Percentiles rank a stretch among this genome's conserved stretches.
Conservation (phyloP, 2,113 vertebrate genomes). For the Crotophaga sulcirostris region DNA sequence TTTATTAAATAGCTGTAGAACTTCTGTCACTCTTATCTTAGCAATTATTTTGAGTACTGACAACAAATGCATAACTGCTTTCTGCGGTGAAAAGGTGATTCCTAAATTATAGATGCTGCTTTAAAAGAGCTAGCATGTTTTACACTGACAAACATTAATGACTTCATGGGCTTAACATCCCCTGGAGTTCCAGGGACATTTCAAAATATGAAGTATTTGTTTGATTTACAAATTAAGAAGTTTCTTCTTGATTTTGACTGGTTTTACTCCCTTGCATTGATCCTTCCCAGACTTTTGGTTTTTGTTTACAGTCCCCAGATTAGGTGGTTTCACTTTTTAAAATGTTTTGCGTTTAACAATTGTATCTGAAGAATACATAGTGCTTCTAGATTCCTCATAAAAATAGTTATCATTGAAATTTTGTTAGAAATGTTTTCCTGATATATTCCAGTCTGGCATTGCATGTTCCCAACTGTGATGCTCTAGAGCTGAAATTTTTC, state of each 20-base stretch:
- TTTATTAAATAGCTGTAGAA: slow-evolving; percentile 55
- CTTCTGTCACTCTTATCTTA: slow-evolving; percentile 47
- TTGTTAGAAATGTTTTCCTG: background rate
- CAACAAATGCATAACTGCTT: slow-evolving; percentile 38
- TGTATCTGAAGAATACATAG: background rate
- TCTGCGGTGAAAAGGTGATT: slow-evolving; percentile 38
- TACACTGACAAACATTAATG: background rate
- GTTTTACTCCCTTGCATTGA: background rate
- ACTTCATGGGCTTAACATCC: slow-evolving; percentile 24
- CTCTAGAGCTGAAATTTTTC: background rate
- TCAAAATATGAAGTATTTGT: background rate
- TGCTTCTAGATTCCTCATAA: background rate
- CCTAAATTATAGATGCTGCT: slow-evolving; percentile 23
- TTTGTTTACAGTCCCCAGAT: background rate
- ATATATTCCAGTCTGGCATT: background rate
- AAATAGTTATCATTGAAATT: background rate
- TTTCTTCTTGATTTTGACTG: background rate
- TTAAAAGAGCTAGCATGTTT: slow-evolving; percentile 27
- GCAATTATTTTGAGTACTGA: slow-evolving; percentile 26
- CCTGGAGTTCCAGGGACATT: background rate
- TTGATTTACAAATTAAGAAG: background rate
- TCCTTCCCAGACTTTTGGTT: background rate
- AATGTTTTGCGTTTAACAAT: background rate
- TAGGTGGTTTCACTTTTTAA: background rate
- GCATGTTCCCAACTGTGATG: background rate